Base-by-base conservation (phyloP, 2,888 invertebrate genomes). In the Nomada fucata region DNA sequence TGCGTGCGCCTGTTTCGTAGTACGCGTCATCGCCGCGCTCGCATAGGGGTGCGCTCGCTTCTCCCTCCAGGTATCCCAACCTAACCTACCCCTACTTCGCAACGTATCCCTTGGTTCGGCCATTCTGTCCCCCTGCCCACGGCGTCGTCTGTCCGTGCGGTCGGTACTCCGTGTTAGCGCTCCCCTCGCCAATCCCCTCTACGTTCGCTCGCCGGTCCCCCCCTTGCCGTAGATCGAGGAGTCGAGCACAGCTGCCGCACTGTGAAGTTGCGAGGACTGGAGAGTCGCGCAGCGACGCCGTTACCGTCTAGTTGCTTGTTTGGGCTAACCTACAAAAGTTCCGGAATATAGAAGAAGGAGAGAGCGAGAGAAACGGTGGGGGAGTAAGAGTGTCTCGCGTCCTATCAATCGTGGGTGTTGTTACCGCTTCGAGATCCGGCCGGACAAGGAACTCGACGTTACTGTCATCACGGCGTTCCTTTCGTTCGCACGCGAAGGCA, bases 201-300 rank as follows among this genome's bases (percentile, higher is more conserved):
- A 10, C 55, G 42, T 42, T 64, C 70, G 55, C 77, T 77, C 23
- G 50, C 11, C 13, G 23, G 79, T 79, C 83, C 44, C 79, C 69
- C 86, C 76, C 85, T 65, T 20, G 57, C 85, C 73, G 55, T 26
- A 4, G 5, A 42, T 23, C 75, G 60, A 53, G 57, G 65, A 84
- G 82, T 59, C 69, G 83, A 77, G 78, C 82, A 89, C 89, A 88
- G 87, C 89, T 88, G 88, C 88, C 82, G 83, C 82, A 84, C 77
- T 76, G 83, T 67, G 79, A 79, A 87, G 76, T 53, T 79, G 80
- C 88, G 86, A 83, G 69, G 53, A 75, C 78, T 65, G 86, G 74
- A 87, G 86, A 87, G 82, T 86, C 87, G 87, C 87, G 88, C 78
- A 86, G 70, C 86, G 77, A 86, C 87, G 86, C 83, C 79, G 82